phyloP scores from a whole-genome alignment of 2,888 invertebrate genomes.

The Artemia sinica region DNA sequence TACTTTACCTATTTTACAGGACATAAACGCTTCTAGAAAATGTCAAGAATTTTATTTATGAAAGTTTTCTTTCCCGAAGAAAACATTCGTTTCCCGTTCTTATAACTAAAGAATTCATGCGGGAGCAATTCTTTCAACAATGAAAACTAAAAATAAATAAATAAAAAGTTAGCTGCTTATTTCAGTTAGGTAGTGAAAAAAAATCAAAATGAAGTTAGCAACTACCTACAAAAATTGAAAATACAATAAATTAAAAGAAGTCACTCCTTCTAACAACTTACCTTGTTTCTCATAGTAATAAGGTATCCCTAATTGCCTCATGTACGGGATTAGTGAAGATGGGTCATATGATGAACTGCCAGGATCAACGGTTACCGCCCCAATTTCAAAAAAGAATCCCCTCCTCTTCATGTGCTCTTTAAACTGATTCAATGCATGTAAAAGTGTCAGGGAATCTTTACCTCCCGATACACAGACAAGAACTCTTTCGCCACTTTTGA shows the following conservation, averaged over 20 bases:
- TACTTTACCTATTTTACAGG: too few species aligned
- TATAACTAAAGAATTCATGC: too few species aligned
- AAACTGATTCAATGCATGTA: slow-evolving; percentile 68
- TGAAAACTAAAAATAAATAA: too few species aligned
- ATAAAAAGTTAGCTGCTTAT: background rate
- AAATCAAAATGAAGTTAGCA: background rate
- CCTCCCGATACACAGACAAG: slow-evolving; percentile 70
- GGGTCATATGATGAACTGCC: slow-evolving; percentile 43
- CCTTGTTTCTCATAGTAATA: slow-evolving; percentile 55
- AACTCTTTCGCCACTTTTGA: slow-evolving; percentile 60
- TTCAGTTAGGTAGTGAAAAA: background rate
- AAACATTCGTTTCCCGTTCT: too few species aligned
- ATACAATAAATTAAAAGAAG: background rate
- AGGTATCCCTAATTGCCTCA: slow-evolving; percentile 50
- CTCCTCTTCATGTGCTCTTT: slow-evolving; percentile 55
- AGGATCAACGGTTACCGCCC: slow-evolving; percentile 58
- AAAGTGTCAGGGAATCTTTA: slow-evolving; percentile 59
- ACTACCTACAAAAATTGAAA: background rate
- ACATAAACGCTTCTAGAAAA: too few species aligned
- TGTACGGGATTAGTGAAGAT: slow-evolving; percentile 50
- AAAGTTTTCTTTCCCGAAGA: too few species aligned
- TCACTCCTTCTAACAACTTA: slow-evolving; percentile 28
- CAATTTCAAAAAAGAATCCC: slow-evolving; percentile 50
- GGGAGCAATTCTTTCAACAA: too few species aligned
- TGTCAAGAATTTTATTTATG: too few species aligned